phyloP scores from a whole-genome alignment of 2,888 invertebrate species.

The Chrysomela aeneicollis region DNA sequence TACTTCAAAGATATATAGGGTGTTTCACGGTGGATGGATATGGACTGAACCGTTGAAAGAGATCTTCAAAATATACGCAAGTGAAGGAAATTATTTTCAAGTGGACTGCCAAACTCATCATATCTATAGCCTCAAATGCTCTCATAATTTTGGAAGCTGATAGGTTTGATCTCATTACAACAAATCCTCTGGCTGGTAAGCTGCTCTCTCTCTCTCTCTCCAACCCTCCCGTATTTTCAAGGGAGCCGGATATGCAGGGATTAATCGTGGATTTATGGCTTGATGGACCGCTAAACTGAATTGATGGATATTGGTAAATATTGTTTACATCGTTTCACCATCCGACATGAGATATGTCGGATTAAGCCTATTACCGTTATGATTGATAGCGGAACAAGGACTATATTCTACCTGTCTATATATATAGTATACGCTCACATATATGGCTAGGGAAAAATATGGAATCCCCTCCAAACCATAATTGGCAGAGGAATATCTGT shows the following conservation, averaged over 20 bases:
- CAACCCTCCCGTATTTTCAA: not conserved
- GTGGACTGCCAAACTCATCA: no score
- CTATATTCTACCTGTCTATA: not conserved
- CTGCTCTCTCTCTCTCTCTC: not conserved
- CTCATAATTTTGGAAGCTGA: not conserved
- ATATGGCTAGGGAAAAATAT: not conserved
- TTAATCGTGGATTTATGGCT: conserved; percentile 18
- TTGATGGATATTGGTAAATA: conserved; percentile 20
- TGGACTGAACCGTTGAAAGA: no score
- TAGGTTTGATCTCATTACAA: not conserved
- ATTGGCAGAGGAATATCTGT: no score
- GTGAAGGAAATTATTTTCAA: no score
- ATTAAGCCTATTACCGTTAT: conserved; percentile 1
- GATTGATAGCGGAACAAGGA: not conserved
- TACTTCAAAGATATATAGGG: no score
- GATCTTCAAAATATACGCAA: no score
- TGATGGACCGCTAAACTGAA: conserved; percentile 12
- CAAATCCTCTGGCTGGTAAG: not conserved
- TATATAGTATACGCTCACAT: not conserved
- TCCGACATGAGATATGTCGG: not conserved
- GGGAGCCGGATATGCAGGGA: conserved; percentile 10
- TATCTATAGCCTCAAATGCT: not conserved
- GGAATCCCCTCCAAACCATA: not conserved
- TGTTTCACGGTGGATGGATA: no score
- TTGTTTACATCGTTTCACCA: conserved; percentile 12